Evolutionary conservation across 2,888 invertebrate species (phyloP).

Genomic region (Punctoribates punctum): DNA sequence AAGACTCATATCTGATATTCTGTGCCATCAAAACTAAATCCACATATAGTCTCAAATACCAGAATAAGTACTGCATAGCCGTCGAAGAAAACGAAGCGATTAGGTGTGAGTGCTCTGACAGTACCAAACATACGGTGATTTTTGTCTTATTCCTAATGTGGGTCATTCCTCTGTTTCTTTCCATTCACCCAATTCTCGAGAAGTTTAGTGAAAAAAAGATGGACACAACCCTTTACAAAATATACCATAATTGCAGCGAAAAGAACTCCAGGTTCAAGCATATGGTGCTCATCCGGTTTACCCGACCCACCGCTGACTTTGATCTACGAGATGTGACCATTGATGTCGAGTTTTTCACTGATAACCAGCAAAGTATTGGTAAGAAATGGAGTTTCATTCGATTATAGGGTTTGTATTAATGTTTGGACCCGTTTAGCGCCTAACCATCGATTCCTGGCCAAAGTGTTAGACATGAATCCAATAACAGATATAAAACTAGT

Average conservation of each 20-base stretch:
- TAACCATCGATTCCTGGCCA: background rate
- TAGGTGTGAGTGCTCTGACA: background rate
- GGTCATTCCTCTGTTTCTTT: background rate
- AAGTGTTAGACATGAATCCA: background rate
- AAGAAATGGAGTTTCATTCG: background rate
- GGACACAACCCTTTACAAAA: background rate
- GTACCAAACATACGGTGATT: background rate
- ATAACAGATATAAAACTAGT: background rate
- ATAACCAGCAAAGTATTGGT: background rate
- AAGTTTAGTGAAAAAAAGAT: background rate
- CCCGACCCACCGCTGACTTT: background rate
- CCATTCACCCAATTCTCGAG: background rate
- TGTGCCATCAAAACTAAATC: background rate
- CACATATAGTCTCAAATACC: too few species aligned
- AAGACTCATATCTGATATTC: background rate
- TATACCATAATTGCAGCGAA: background rate
- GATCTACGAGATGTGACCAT: background rate
- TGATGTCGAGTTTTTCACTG: slow-evolving; percentile 10
- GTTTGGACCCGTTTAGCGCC: background rate
- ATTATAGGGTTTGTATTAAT: background rate
- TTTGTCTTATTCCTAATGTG: background rate
- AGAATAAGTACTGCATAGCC: background rate
- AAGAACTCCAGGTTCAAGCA: background rate
- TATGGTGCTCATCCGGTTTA: background rate
- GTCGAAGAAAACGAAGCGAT: background rate